Percentiles rank a stretch among this genome's conserved stretches.
Evolutionary conservation across 1,140 invertebrate genomes (phyloP).

Genomic region (Paraescarpia echinospica): DNA sequence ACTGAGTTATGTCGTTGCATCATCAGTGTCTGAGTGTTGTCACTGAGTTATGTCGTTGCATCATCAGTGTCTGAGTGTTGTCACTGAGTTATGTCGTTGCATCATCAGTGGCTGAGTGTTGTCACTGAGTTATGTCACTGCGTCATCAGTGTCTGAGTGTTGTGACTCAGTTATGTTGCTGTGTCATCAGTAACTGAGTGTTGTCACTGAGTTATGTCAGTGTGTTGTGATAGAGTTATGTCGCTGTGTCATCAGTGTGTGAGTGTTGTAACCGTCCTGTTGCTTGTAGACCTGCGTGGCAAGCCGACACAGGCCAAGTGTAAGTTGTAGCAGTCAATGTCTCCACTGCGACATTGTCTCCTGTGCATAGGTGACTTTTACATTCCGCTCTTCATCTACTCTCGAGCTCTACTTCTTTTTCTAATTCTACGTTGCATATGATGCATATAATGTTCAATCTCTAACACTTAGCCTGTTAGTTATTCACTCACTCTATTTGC

Average conservation of each 20-base stretch:
- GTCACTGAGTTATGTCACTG: too few relatives aligned
- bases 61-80: not conserved
- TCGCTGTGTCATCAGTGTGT: not conserved
- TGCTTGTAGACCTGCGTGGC: not conserved
- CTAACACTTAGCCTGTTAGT: not conserved
- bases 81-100: too few relatives aligned
- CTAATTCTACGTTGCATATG: not conserved
- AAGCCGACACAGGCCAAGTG: not conserved
- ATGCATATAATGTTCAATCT: not conserved
- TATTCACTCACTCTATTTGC: not conserved
- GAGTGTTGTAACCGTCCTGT: too few relatives aligned
- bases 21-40: too few relatives aligned
- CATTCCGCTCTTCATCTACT: not conserved
- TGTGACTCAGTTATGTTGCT: too few relatives aligned
- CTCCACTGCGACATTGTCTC: not conserved
- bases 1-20: too few relatives aligned
- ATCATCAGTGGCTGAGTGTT: too few relatives aligned
- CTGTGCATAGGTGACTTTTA: not conserved
- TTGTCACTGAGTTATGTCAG: too few relatives aligned
- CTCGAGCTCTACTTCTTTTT: not conserved
- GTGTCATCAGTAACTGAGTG: too few relatives aligned
- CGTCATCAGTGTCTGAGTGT: too few relatives aligned
- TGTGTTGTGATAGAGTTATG: too few relatives aligned
- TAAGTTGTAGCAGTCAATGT: not conserved
- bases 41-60: too few relatives aligned